Percentiles rank a stretch among this genome's conserved stretches.
Conservation (phyloP, 2,888 invertebrate species). For the Cacoxenus indagator region DNA sequence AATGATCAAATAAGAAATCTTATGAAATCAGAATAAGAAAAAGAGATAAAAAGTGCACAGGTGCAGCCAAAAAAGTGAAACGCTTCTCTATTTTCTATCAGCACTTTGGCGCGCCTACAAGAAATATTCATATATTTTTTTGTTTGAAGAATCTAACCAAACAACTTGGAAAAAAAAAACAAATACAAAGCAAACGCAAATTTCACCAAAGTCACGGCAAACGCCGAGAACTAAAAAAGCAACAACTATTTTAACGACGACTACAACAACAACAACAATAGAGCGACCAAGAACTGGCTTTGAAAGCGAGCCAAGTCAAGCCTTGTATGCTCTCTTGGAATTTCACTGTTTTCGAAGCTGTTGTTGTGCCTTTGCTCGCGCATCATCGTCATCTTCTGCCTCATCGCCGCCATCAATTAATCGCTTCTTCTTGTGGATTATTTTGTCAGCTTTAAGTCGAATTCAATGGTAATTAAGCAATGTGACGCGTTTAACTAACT, state of each 20-base stretch:
- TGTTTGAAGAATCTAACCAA: slow-evolving; percentile 57
- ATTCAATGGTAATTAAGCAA: slow-evolving; percentile 56
- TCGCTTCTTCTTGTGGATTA: slow-evolving; percentile 4
- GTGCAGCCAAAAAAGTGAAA: slow-evolving; percentile 53
- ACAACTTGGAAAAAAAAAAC: slow-evolving; percentile 47
- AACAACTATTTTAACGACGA: background rate
- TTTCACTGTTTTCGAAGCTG: slow-evolving; percentile 6
- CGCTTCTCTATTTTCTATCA: too few relatives aligned
- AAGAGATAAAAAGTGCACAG: background rate
- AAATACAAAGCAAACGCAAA: slow-evolving; percentile 33
- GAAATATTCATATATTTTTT: slow-evolving; percentile 30
- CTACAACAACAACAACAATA: background rate
- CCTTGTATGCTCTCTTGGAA: background rate
- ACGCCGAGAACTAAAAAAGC: background rate
- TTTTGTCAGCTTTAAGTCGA: slow-evolving; percentile 18
- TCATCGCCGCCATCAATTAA: background rate
- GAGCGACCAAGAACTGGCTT: background rate
- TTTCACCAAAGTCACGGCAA: slow-evolving; percentile 52
- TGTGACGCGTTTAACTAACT: slow-evolving; percentile 39
- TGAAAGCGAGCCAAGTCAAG: background rate
- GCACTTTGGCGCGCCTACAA: slow-evolving; percentile 35
- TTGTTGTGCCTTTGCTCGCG: background rate
- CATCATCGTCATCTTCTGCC: slow-evolving; percentile 8
- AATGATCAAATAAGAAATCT: background rate
- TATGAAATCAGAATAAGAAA: background rate